Conservation (phyloP, 2,888 invertebrate genomes). For the Gerris lacustris region DNA sequence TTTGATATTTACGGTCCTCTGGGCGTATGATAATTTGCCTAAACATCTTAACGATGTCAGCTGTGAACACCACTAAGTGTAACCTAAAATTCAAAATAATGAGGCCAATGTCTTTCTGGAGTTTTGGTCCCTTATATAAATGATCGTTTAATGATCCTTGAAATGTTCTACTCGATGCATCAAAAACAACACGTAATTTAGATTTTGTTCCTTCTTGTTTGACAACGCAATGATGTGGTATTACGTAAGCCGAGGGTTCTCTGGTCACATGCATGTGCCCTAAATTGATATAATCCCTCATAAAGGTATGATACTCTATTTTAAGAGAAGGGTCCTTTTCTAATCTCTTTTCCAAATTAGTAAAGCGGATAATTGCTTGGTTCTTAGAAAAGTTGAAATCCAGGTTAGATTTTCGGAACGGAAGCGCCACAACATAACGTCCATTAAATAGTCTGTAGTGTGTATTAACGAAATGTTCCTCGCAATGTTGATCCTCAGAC, state of each 20-base stretch:
- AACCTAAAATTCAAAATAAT: slow-evolving; percentile 32
- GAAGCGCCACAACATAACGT: background rate
- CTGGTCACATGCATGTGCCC: slow-evolving; percentile 10
- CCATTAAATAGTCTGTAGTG: background rate
- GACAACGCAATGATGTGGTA: slow-evolving; percentile 34
- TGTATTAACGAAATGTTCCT: background rate
- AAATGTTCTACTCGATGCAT: slow-evolving; percentile 15
- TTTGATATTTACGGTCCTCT: slow-evolving; percentile 23
- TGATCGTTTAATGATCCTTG: slow-evolving; percentile 18
- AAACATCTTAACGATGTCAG: slow-evolving; percentile 36
- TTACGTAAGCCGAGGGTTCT: slow-evolving; percentile 19
- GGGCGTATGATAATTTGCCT: slow-evolving; percentile 26
- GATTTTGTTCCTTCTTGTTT: slow-evolving; percentile 31
- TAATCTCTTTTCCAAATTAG: background rate
- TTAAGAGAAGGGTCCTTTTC: background rate
- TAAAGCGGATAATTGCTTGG: background rate
- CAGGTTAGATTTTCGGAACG: background rate
- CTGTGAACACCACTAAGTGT: slow-evolving; percentile 31
- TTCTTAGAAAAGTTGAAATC: background rate
- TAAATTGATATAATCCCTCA: slow-evolving; percentile 9
- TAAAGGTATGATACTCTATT: slow-evolving; percentile 3
- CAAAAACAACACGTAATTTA: slow-evolving; percentile 32
- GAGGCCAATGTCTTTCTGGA: slow-evolving; percentile 33
- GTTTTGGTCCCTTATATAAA: slow-evolving; percentile 30
- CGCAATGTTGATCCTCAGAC: background rate